Base-by-base conservation (phyloP, 1,140 invertebrate species). In the Drosophila eugracilis region DNA sequence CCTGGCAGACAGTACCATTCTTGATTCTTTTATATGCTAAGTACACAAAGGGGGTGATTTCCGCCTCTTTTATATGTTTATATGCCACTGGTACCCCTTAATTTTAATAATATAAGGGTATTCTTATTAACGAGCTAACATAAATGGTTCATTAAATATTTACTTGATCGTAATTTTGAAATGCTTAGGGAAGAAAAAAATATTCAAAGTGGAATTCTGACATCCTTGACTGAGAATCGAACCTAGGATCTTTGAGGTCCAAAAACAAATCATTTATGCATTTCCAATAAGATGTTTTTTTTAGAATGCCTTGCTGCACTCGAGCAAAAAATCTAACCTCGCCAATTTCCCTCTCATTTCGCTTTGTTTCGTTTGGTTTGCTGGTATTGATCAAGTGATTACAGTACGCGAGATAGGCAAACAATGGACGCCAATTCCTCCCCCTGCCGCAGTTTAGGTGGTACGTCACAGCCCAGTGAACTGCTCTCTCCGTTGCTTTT, bases 381-480 rank as follows among this genome's bases (percentile, higher is more conserved):
- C 45, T 72, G 15, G 45, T 73, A 63, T 62, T 73, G 48, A 78
- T 72, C 48, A 67, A 62, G 55, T 39, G 44, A 48, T 52, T 59
- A 52, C 44, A 45, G 41, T 34, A 65, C 70, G 72, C 70, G 58
- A 78, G 75, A 75, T 63, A 55, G 41, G 37, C 63, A 57, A 26
- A 75, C 57, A 78, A 78, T 70, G 57, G 36, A 21, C 14, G 30
- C 12, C 10, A 30, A 14, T 65, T 57, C 41, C 69, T 58, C 55
- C 59, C 53, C 42, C 62, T n/a, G 72, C 62, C 58, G 19, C 42
- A 26, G 15, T 30, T 32, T 28, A 17, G 37, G 4, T 12, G 37
- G 21, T 52, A 44, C 45, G 63, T 72, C 45, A 72, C 54, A 45
- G 69, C 39, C 47, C 54, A 72, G 54, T 36, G 69, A 59, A 26